phyloP scores from a whole-genome alignment of 2,797 vertebrate species.

The Propithecus perrieri region DNA sequence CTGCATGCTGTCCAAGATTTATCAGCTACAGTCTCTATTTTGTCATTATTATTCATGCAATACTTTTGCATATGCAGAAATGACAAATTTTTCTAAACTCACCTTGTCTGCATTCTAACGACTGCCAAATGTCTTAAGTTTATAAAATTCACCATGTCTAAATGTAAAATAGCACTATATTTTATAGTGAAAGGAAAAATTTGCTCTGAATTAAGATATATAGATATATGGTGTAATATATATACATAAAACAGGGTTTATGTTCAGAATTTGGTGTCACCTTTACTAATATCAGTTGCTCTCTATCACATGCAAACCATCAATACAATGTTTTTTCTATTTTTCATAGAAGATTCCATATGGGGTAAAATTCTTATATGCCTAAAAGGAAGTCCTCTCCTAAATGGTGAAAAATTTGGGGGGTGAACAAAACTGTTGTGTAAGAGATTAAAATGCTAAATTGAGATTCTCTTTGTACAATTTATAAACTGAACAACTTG shows the following conservation, averaged over 20 bases:
- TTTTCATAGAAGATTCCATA: neutral
- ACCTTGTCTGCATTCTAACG: neutral
- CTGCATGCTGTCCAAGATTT: neutral
- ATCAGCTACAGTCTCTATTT: neutral
- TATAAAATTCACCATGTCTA: neutral
- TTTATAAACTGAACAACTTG: neutral
- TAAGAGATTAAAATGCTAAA: neutral
- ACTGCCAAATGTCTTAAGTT: neutral
- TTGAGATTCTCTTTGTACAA: neutral
- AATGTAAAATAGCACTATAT: neutral
- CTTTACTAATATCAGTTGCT: neutral
- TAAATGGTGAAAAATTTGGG: neutral
- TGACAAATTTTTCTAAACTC: too few species aligned
- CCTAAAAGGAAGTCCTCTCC: neutral
- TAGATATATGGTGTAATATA: neutral
- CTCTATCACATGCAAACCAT: neutral
- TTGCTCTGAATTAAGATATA: neutral
- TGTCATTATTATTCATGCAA: neutral
- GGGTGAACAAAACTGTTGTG: neutral
- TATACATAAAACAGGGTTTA: neutral
- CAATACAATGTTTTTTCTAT: neutral
- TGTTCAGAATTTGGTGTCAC: neutral
- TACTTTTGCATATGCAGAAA: neutral
- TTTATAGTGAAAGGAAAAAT: neutral
- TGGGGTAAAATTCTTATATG: neutral